A percentile compares a stretch with the other conserved stretches of the same genome.
Conservation (phyloP, 2,113 vertebrate species). For the Rhinolophus sinicus region DNA sequence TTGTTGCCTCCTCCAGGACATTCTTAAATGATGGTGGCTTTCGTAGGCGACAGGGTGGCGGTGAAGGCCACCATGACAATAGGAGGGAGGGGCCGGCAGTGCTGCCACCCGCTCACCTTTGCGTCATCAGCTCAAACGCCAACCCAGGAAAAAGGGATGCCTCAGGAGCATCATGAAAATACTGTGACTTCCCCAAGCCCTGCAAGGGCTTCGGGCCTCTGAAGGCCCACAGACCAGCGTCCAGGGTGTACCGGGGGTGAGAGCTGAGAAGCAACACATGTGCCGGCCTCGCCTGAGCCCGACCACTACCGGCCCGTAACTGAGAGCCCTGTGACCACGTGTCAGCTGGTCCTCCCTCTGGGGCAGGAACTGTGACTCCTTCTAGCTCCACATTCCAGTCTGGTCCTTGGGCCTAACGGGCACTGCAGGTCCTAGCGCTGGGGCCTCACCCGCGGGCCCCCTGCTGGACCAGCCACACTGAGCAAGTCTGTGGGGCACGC, state of each 20-base stretch:
- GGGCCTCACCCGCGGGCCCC: not conserved
- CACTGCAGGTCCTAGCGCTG: not conserved
- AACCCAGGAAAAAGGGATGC: not conserved
- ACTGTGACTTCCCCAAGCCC: not conserved
- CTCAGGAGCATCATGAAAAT: not conserved
- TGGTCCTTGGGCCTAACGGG: not conserved
- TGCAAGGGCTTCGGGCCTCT: not conserved
- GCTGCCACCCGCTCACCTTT: not conserved
- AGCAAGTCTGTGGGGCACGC: not conserved
- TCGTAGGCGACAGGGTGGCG: fast-evolving
- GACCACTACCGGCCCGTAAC: not conserved
- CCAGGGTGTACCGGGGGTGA: not conserved
- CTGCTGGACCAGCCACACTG: not conserved
- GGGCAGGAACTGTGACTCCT: not conserved
- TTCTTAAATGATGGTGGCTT: not conserved
- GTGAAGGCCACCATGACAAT: not conserved
- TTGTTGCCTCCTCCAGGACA: not conserved
- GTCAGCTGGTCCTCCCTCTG: not conserved
- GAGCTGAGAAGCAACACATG: too few relatives aligned
- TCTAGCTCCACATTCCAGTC: not conserved
- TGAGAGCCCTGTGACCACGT: not conserved
- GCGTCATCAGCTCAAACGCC: not conserved
- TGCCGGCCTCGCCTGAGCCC: not conserved
- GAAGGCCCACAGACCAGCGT: not conserved
- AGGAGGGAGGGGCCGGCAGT: not conserved